Conservation (phyloP, 2,113 vertebrate genomes). For the Caracal caracal region DNA sequence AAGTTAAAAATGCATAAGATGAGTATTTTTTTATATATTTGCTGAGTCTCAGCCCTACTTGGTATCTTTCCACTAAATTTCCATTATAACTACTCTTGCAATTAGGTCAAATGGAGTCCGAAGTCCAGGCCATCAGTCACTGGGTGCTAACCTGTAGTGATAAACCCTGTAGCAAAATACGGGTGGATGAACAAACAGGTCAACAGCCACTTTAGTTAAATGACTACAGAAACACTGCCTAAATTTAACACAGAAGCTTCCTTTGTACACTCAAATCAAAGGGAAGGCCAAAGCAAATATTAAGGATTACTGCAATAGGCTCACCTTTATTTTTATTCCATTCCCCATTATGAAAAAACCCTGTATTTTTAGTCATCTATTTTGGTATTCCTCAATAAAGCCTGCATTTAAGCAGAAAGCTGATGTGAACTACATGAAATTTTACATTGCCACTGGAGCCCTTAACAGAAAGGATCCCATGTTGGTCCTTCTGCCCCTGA, state of each 20-base stretch:
- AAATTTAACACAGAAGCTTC: conserved; percentile 34
- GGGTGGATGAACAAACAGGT: conserved; percentile 26
- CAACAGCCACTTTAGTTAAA: conserved; percentile 57
- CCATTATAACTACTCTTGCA: neutral
- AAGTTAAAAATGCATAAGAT: neutral
- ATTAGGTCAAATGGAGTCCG: neutral
- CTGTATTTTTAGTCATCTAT: neutral
- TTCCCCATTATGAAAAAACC: neutral
- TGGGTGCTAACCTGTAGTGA: conserved; percentile 12
- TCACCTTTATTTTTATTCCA: conserved; percentile 4
- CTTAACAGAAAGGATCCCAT: neutral
- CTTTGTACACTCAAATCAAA: neutral
- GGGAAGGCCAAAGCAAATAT: neutral
- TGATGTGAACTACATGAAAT: neutral
- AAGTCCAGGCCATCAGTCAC: neutral
- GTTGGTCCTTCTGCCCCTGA: neutral
- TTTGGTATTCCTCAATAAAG: neutral
- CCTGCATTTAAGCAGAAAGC: neutral
- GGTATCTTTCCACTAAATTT: conserved; percentile 28
- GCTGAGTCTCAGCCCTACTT: neutral
- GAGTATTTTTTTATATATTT: neutral
- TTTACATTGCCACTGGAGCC: neutral
- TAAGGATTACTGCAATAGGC: neutral
- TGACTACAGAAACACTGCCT: neutral
- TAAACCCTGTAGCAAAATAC: neutral